A percentile compares a stretch with the other conserved stretches of the same genome.
Conservation (phyloP, 30 jellyfish, hydroid and myxozoan species). For the Aurelia sp. region DNA sequence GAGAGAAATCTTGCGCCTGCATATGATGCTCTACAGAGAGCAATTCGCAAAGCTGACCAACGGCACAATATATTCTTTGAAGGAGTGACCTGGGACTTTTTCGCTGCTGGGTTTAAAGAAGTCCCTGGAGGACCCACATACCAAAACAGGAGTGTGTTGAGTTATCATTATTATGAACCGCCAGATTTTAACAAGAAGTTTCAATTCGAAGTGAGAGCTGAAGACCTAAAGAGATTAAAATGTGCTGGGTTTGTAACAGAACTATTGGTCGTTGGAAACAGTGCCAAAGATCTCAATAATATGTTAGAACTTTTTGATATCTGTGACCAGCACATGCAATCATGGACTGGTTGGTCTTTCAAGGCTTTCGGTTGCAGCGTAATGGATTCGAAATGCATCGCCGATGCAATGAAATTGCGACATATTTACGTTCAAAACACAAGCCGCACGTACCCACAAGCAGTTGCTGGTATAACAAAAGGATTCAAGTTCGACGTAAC, state of each 20-base stretch:
- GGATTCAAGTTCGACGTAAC: slow-evolving; percentile 60
- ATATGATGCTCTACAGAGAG: slow-evolving; percentile 93
- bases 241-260: slow-evolving; percentile 98
- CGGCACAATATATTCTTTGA: slow-evolving; percentile 81
- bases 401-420: slow-evolving; percentile 35
- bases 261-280: slow-evolving; percentile 78
- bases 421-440: slow-evolving; percentile 83
- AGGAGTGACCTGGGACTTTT: slow-evolving; percentile 97
- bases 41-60: slow-evolving; percentile 90
- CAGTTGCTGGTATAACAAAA: slow-evolving; percentile 91
- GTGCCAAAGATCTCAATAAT: slow-evolving; percentile 55
- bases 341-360: slow-evolving; percentile 98
- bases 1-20: slow-evolving; percentile 91
- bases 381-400: slow-evolving; percentile 54
- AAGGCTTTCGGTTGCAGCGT: slow-evolving; percentile 86
- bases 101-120: slow-evolving; percentile 86
- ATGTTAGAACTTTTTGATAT: slow-evolving; percentile 86
- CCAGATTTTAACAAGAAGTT: slow-evolving; percentile 95
- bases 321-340: slow-evolving; percentile 89
- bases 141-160: slow-evolving; percentile 91
- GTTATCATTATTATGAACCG: slow-evolving; percentile 98
- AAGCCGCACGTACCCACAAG: slow-evolving; percentile 98
- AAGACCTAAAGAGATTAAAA: slow-evolving; percentile 84
- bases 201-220: slow-evolving; percentile 89
- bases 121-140: slow-evolving; percentile 95